phyloP scores from a whole-genome alignment of 1,140 invertebrate genomes.

The Pseudomyrmex cubaensis region DNA sequence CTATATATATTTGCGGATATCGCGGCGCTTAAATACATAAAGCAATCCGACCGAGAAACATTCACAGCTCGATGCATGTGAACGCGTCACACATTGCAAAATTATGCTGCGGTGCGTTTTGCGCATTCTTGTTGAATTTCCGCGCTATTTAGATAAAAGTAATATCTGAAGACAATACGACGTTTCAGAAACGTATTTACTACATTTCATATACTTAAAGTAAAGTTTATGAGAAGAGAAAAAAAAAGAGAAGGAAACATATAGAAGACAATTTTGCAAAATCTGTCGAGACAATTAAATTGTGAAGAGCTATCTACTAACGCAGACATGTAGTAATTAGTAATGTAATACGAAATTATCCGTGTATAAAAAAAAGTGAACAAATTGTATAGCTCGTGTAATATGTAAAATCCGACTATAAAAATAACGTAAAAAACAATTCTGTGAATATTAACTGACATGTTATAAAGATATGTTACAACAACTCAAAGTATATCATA shows the following conservation, averaged over 20 bases:
- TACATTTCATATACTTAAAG: conserved; percentile 37
- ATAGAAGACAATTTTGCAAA: conserved; percentile 69
- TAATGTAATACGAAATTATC: conserved; percentile 18
- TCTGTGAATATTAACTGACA: too few relatives aligned
- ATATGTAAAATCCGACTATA: too few relatives aligned
- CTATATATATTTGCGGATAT: not conserved
- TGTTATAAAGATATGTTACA: too few relatives aligned
- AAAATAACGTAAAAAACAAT: too few relatives aligned
- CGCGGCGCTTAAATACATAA: conserved; percentile 13
- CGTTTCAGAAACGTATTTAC: conserved; percentile 67
- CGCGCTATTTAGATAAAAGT: conserved; percentile 12
- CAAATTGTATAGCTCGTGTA: too few relatives aligned
- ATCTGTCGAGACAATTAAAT: conserved; percentile 66
- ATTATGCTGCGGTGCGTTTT: not conserved
- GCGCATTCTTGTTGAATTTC: conserved; percentile 25
- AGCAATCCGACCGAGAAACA: conserved; percentile 31
- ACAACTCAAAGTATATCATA: too few relatives aligned
- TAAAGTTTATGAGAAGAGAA: conserved; percentile 11
- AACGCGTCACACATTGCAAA: not conserved
- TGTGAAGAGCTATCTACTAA: not conserved
- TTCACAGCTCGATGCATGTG: conserved; percentile 4
- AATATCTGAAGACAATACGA: conserved; percentile 26
- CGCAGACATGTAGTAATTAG: not conserved
- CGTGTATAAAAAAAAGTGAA: too few relatives aligned
- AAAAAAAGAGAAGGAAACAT: not conserved